These are phyloP conservation scores for Sebastes paucispinis DNA, from an alignment of 2,797 vertebrate species.

Conservation along the genomic window DNA sequence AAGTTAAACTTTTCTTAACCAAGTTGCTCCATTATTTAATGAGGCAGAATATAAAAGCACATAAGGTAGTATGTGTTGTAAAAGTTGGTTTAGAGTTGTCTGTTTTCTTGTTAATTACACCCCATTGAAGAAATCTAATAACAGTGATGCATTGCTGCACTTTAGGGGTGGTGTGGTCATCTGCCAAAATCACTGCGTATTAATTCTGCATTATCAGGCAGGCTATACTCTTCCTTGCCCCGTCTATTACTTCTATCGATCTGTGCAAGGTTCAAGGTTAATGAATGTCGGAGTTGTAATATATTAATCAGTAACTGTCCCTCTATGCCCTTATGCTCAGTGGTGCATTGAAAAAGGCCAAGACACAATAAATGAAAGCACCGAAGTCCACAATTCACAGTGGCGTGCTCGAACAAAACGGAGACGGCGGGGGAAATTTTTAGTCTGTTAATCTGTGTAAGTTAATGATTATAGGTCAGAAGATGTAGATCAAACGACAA, in stretches of 20 bases:
- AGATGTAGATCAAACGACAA: conserved; percentile 41
- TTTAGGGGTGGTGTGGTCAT: no score
- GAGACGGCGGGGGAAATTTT: conserved; percentile 36
- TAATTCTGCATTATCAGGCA: conserved; percentile 15
- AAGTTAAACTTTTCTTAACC: neutral
- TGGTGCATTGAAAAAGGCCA: conserved; percentile 28
- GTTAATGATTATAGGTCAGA: conserved; percentile 61
- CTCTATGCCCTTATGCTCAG: conserved; percentile 42
- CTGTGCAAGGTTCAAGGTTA: conserved; percentile 70
- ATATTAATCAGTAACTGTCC: conserved; percentile 76
- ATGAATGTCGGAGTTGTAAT: conserved; percentile 58
- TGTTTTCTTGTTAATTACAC: conserved; percentile 4
- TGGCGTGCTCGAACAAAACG: conserved; percentile 15
- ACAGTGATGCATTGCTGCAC: conserved; percentile 8
- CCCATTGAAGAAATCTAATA: conserved; percentile 1
- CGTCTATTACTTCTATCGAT: conserved; percentile 40
- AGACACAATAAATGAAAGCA: conserved; percentile 41
- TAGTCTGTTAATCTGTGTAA: conserved; percentile 58
- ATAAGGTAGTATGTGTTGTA: neutral
- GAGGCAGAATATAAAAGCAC: neutral
- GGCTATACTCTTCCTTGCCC: neutral
- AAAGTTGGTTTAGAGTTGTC: conserved; percentile 30
- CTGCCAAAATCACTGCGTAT: conserved; percentile 5
- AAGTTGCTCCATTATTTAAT: neutral
- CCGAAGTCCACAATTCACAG: conserved; percentile 29